These are phyloP conservation scores for Holothuria glaberrima DNA, from an alignment of 35 echinoderm and acorn worm species.

Conservation along the genomic window DNA sequence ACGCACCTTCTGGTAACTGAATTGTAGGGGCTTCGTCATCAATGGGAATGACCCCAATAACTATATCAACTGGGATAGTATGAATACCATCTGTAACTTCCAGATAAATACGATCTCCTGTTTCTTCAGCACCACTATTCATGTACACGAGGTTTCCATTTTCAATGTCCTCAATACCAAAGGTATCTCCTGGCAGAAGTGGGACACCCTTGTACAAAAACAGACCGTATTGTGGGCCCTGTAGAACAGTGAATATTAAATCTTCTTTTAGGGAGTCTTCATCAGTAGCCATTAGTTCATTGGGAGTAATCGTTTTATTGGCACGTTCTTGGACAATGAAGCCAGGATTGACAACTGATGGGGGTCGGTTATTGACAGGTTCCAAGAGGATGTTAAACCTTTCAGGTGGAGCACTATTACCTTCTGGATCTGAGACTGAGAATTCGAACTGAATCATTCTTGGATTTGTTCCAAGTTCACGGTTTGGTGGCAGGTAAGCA, in stretches of 20 bases:
- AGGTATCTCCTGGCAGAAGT: conserved; percentile 71
- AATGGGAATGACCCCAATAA: conserved; percentile 70
- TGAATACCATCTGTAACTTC: conserved; percentile 96
- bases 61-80: conserved; percentile 79
- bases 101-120: conserved; percentile 68
- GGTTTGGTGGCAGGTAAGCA: conserved; percentile 87
- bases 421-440: conserved; percentile 79
- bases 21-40: conserved; percentile 98
- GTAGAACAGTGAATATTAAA: conserved; percentile 64
- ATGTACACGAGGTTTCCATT: conserved; percentile 66
- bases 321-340: conserved; percentile 76
- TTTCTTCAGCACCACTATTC: conserved; percentile 85
- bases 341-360: conserved; percentile 90
- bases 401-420: conserved; percentile 79
- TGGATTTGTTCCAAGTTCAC: conserved; percentile 91
- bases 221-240: conserved; percentile 57
- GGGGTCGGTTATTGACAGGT: conserved; percentile 95
- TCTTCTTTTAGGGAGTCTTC: conserved; percentile 69
- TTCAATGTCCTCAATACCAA: conserved; percentile 78
- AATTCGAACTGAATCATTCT: conserved; percentile 84
- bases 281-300: conserved; percentile 83
- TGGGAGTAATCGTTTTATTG: conserved; percentile 56
- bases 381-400: conserved; percentile 73
- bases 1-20: conserved; percentile 80
- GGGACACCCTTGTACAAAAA: conserved; percentile 61